Evolutionary conservation across 2,888 invertebrate species (phyloP), one percentile per base, ranked within the genome.

Genomic region (Liopterus haemorrhoidalis): DNA sequence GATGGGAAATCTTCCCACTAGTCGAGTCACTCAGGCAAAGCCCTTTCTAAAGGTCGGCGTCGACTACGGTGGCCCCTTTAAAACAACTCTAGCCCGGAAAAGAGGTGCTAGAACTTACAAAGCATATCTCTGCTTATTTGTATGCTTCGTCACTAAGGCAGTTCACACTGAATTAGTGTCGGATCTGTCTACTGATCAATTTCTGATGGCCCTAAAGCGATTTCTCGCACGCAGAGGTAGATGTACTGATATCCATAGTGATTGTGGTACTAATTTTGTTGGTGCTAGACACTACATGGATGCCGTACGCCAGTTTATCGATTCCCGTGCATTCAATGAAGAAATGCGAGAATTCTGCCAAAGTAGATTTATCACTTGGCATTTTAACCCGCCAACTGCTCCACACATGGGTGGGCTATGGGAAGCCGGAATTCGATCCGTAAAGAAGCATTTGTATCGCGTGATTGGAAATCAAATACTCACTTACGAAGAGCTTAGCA

Each of bases 321-420:
- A 8, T 11, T 9, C 31, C 11, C 24, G 32, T 9, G 15, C 18
- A 11, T 27, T 46, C 9, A 32, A 33, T 20, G 46, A 46, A 35
- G 20, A 41, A 19, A n/a, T 33, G 14, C 16, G 12, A 16, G 25
- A 35, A 9, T 31, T 31, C 6, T 9, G 6, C 12, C 6, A 6
- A 9, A 31, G 11, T 9, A 11, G 12, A 6, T 22, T 35, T 41
- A 33, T 46, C 33, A 27, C 30, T 5, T 46, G 41, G 41, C 48
- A 55, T 18, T 59, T 58, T 36, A 59, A 53, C 21, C 54, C 57
- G 2, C 54, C 58, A 5, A 20, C 32, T 14, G 47, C 54, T 14
- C 54, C 57, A 1, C 54, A 59, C 37, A 55, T 56, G 37, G 57
- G 59, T 3, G 59, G 59, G 5, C 33, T 57, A 4, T 59, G 58